Evolutionary conservation across 2,888 invertebrate genomes (phyloP).

Genomic region (Brenthis hecate): DNA sequence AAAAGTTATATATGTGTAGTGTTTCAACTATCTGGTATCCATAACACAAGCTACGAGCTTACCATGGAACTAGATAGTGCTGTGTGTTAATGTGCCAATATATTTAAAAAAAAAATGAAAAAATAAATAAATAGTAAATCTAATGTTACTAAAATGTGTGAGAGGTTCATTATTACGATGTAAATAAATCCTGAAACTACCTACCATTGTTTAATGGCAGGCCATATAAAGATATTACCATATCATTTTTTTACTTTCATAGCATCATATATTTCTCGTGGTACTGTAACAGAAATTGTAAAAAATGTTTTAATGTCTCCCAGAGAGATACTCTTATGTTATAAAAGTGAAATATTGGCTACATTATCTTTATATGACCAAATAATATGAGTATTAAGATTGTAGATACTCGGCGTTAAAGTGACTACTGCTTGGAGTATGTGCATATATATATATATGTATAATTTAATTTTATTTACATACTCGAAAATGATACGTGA

Average conservation of each 20-base stretch:
- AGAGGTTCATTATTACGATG: slow-evolving; percentile 7
- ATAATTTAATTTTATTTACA: too few relatives aligned
- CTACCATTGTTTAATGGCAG: slow-evolving; percentile 63
- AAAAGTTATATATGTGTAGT: too few relatives aligned
- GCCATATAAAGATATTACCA: slow-evolving; percentile 58
- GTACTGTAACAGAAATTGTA: slow-evolving; percentile 17
- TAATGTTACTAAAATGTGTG: not conserved
- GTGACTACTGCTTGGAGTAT: too few relatives aligned
- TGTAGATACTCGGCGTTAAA: not conserved
- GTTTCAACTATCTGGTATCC: too few relatives aligned
- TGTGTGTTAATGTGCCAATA: too few relatives aligned
- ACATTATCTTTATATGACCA: slow-evolving; percentile 8
- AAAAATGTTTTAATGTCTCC: slow-evolving; percentile 16
- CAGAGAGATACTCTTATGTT: slow-evolving; percentile 2
- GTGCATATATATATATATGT: too few relatives aligned
- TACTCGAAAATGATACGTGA: too few relatives aligned
- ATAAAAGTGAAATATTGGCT: slow-evolving; percentile 5
- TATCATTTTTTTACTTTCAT: slow-evolving; percentile 37
- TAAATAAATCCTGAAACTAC: slow-evolving; percentile 41
- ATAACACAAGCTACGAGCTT: too few relatives aligned
- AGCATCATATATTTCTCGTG: slow-evolving; percentile 20
- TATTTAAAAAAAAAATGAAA: too few relatives aligned
- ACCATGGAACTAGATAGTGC: too few relatives aligned
- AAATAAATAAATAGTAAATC: not conserved
- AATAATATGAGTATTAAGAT: not conserved